A percentile compares a stretch with the other conserved stretches of the same genome.
phyloP scores from a whole-genome alignment of 2,888 invertebrate genomes.

The Hyposoter dolosus region DNA sequence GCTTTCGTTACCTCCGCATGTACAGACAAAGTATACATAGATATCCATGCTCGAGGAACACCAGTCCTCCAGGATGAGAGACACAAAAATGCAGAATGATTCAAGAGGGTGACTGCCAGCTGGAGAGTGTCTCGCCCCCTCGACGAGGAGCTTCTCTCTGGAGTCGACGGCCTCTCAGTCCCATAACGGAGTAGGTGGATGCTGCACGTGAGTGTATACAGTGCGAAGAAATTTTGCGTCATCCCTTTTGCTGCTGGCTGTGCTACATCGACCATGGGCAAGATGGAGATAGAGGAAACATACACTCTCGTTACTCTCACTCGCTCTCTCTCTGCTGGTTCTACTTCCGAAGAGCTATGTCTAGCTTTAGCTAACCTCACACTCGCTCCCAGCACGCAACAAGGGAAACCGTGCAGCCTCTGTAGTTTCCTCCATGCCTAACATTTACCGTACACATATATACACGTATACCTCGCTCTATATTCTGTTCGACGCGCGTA shows the following conservation, averaged over 20 bases:
- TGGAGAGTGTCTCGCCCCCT: conserved; percentile 20
- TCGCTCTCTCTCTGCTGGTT: neutral
- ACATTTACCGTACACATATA: conserved; percentile 15
- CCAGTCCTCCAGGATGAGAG: conserved; percentile 36
- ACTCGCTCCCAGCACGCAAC: conserved; percentile 66
- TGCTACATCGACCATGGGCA: conserved; percentile 13
- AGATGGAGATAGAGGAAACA: conserved; percentile 54
- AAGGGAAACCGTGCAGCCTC: conserved; percentile 36
- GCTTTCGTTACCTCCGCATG: conserved; percentile 41
- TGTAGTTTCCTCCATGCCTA: conserved; percentile 41
- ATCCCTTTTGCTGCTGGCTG: conserved; percentile 29
- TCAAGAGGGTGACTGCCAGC: conserved; percentile 36
- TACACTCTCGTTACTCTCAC: conserved; percentile 72
- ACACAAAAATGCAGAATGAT: conserved; percentile 56
- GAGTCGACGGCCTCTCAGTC: conserved; percentile 31
- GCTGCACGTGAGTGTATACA: conserved; percentile 21
- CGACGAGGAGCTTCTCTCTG: conserved; percentile 23
- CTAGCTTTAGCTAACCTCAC: conserved; percentile 60
- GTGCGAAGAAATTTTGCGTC: conserved; percentile 32
- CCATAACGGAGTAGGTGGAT: conserved; percentile 34
- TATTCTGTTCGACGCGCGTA: conserved; percentile 79
- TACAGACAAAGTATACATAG: neutral
- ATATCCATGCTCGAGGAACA: conserved; percentile 51
- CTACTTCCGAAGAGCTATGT: conserved; percentile 55
- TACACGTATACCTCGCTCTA: conserved; percentile 73